Evolutionary conservation across 2,113 vertebrate genomes (phyloP).

Genomic region (Noctilio leporinus): DNA sequence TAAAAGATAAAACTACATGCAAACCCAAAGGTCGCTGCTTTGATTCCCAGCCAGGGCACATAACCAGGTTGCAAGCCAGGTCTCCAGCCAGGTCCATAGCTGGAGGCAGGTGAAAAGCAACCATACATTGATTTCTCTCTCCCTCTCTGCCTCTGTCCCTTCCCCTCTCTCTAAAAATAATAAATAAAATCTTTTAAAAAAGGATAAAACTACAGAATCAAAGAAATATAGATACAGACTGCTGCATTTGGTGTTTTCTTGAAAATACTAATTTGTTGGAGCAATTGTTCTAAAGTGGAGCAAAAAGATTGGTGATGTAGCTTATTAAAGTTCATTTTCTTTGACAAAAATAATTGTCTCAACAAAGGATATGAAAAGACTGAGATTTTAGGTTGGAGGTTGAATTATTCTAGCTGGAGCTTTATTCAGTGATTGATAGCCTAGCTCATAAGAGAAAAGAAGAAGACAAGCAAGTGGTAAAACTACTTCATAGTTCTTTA

Average conservation of each 20-base stretch:
- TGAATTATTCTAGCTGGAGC: background rate
- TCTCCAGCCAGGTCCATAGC: too few relatives aligned
- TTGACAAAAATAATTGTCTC: constrained; percentile 36
- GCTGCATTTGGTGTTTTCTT: constrained; percentile 40
- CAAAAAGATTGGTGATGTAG: constrained; percentile 36
- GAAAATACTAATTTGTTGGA: constrained; percentile 60
- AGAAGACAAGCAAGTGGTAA: background rate
- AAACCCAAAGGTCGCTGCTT: too few relatives aligned
- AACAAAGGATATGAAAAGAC: constrained; percentile 24
- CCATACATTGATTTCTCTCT: too few relatives aligned
- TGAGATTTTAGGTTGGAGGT: background rate
- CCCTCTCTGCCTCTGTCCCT: too few relatives aligned
- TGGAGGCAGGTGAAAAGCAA: too few relatives aligned
- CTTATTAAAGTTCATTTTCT: constrained; percentile 48
- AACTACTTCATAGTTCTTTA: background rate
- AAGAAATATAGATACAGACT: constrained; percentile 49
- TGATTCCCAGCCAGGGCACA: too few relatives aligned
- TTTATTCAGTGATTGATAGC: background rate
- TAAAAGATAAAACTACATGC: background rate
- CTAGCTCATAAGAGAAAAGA: background rate
- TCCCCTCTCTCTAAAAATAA: too few relatives aligned
- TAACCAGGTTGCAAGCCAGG: too few relatives aligned
- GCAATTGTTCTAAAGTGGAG: constrained; percentile 57
- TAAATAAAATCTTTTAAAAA: too few relatives aligned
- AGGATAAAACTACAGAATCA: constrained; percentile 4